phyloP scores from a whole-genome alignment of 2,113 vertebrate genomes.

The Ranitomeya imitator region DNA sequence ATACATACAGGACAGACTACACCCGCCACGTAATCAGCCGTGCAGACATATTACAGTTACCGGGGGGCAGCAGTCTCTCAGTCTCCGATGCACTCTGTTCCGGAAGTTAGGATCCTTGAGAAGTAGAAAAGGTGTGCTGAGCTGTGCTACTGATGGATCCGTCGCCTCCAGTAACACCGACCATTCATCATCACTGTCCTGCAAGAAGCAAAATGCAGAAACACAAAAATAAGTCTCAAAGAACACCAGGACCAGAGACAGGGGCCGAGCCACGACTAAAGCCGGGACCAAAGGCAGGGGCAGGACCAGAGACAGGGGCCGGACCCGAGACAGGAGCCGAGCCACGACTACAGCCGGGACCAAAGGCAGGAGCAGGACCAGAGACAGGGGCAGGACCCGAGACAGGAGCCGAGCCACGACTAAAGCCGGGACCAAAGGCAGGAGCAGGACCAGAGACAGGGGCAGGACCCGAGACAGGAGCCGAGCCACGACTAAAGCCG shows the following conservation, averaged over 20 bases:
- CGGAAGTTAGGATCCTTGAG: slow-evolving; percentile 70
- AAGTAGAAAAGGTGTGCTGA: slow-evolving; percentile 63
- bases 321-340: too few species aligned
- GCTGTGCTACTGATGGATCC: slow-evolving; percentile 64
- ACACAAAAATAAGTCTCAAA: background rate
- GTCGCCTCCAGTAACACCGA: slow-evolving; percentile 69
- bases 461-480: too few species aligned
- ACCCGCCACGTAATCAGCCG: background rate
- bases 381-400: too few species aligned
- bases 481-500: too few species aligned
- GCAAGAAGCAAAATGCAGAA: background rate
- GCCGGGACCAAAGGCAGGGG: too few species aligned
- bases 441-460: too few species aligned
- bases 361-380: too few species aligned
- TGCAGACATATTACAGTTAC: slow-evolving; percentile 63
- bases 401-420: too few species aligned
- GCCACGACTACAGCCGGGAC: too few species aligned
- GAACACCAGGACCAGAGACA: background rate
- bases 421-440: too few species aligned
- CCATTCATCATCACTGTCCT: slow-evolving; percentile 83
- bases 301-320: too few species aligned
- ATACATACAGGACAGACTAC: background rate
- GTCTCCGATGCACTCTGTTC: slow-evolving; percentile 69
- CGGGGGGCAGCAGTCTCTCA: slow-evolving; percentile 75
- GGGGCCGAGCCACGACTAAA: background rate